These are phyloP conservation scores for Myathropa florea DNA, from an alignment of 2,888 invertebrate genomes.

Conservation along the genomic window DNA sequence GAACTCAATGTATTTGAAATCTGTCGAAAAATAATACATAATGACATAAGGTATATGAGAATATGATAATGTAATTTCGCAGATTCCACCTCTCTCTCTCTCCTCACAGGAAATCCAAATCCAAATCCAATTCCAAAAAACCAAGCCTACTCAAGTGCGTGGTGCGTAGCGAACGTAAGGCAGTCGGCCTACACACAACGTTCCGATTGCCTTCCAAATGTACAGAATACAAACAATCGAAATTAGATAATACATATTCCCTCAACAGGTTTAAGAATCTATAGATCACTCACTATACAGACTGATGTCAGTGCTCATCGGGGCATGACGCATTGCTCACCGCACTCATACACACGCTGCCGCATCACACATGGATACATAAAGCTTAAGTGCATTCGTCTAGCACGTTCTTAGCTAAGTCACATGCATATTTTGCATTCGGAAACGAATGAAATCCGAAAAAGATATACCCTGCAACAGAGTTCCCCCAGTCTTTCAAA, in stretches of 20 bases:
- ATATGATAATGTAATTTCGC: background rate
- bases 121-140: too few relatives aligned
- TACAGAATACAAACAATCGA: conserved; percentile 25
- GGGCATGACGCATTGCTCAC: conserved; percentile 35
- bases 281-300: conserved; percentile 6
- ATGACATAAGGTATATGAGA: background rate
- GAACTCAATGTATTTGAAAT: background rate
- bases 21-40: background rate
- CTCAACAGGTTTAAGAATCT: conserved; percentile 11
- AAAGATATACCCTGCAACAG: background rate
- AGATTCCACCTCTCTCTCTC: background rate
- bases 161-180: background rate
- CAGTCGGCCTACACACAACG: conserved; percentile 1
- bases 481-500: conserved; percentile 10
- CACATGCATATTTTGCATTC: conserved; percentile 34
- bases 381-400: background rate
- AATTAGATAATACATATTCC: conserved; percentile 41
- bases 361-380: background rate
- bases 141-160: background rate
- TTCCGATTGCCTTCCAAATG: background rate
- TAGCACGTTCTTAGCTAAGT: conserved; percentile 5
- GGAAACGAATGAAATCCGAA: background rate
- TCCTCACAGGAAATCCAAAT: background rate
- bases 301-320: conserved; percentile 25
- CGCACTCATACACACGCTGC: background rate